A percentile compares a stretch with the other conserved stretches of the same genome.
phyloP scores from a whole-genome alignment of 2,797 vertebrate species.

The Chelmon rostratus region DNA sequence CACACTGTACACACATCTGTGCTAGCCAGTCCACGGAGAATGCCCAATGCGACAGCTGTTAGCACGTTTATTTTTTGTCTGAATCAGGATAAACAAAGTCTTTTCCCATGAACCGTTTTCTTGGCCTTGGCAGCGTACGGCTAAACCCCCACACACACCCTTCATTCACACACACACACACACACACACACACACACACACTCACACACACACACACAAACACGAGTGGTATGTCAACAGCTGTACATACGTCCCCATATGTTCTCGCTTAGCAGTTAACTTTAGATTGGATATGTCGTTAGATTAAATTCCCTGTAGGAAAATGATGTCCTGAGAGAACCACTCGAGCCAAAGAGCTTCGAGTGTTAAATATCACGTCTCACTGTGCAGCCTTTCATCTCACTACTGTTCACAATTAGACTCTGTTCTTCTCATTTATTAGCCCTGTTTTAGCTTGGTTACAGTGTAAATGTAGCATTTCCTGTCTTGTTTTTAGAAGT shows the following conservation, averaged over 20 bases:
- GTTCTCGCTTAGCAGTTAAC: conserved; percentile 32
- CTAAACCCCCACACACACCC: conserved; percentile 10
- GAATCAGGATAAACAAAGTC: conserved; percentile 54
- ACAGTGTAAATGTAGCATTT: not conserved
- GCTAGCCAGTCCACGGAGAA: conserved; percentile 52
- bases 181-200: conserved; percentile 23
- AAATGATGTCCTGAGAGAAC: not conserved
- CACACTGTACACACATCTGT: conserved; percentile 46
- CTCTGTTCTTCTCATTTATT: not conserved
- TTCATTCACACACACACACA: conserved; percentile 19
- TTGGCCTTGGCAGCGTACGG: conserved; percentile 47
- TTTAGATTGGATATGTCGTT: conserved; percentile 29
- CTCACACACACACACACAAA: conserved; percentile 32
- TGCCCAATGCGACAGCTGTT: conserved; percentile 67
- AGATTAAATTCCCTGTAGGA: conserved; percentile 18
- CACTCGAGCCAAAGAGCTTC: not conserved
- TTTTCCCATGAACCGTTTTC: conserved; percentile 74
- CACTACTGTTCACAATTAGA: not conserved
- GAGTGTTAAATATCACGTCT: conserved; percentile 17
- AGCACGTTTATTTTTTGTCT: conserved; percentile 58
- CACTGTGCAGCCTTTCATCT: conserved; percentile 9
- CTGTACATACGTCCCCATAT: conserved; percentile 30
- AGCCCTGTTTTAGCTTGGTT: not conserved
- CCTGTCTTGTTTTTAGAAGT: not conserved
- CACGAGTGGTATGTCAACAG: conserved; percentile 46